Base-by-base conservation (phyloP, 2,797 vertebrate species). In the Amblyraja radiata region DNA sequence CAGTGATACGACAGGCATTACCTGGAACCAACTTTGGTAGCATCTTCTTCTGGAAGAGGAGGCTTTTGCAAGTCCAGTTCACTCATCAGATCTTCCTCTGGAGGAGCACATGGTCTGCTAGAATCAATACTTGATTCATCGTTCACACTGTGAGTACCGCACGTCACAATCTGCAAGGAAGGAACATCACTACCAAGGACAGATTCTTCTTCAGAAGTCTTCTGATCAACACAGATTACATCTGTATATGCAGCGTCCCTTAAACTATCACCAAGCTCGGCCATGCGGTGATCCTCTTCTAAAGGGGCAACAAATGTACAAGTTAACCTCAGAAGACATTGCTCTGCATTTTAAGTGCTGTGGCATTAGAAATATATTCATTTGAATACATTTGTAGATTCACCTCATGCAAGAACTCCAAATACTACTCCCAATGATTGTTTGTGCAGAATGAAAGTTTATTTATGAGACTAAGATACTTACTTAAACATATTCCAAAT, bases 331-430 rank as follows among this genome's bases (percentile, higher is more conserved):
- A n/a, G 14, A 84, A 21, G 54, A 36, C 21, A 68, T 18, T 68
- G 61, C 84, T 88, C n/a, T 68, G 84, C 7, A 36, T 21, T 13
- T 65, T 23, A 8, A 21, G n/a, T 36, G 14, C 36, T 18, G 63
- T 23, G 54, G 61, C 54, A 83, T 83, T 10, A 84, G 58, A 86
- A 86, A 86, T 58, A 80, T 3, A 61, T 61, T 61, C 1, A 28
- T 86, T 28, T 86, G 54, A 86, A 86, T 83, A 54, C 54, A 84
- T 84, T 84, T 84, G 13, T 16, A 65, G n/a, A 65, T 13, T 88
- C 6, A 6, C 61, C 9, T 11, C 83, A 86, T 4, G 14, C 4
- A 86, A 14, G 9, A 32, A 84, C 83, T 28, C 18, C 28, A 32
- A 13, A 28, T 6, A 10, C 28, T 28, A 77, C 13, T 13, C 8